Evolutionary conservation across 2,797 vertebrate species (phyloP), one percentile per base, ranked within the genome.

Genomic region (Diplodus puntazzo): DNA sequence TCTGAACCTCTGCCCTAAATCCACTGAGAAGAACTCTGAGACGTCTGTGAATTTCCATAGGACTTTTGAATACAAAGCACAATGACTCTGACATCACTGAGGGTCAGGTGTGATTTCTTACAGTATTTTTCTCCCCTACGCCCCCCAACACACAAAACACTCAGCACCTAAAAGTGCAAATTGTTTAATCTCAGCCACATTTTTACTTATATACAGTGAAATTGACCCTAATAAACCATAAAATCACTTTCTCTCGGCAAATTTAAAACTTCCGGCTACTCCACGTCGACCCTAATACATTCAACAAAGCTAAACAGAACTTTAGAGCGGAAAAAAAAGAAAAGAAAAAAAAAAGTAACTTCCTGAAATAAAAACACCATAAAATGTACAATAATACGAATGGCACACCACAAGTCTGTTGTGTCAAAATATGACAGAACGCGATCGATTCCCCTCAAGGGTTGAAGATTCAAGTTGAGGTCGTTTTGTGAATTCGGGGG

Each of bases 121-220:
- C 16, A 8, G 4, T 3, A n/a, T 23, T 46, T 9, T 5, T 27
- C 13, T 6, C 7, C 6, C 20, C 0, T 0, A 3, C 20, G 39
- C 18, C 9, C 43, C 21, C 11, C 13, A 81, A 27, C 17, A 72
- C 12, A 66, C 2, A 55, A 46, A 60, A 66, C 59, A 87, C 61
- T 55, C 45, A 39, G 65, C 73, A 53, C 50, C 17, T 91, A 95
- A 95, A 96, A 96, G 95, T 96, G 95, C 95, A 96, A 96, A 95
- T 95, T 18, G 84, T 95, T 96, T 96, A 95, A 94, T 96, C 93
- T 94, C 92, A 90, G 87, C 91, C 93, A 91, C 90, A 90, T 92
- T 88, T 92, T 92, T 92, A 89, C 89, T 88, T 94, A 95, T 95
- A 80, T 94, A 96, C 94, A 95, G 92, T 95, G 92, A 95, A 95